Base-by-base conservation (phyloP, 1,140 invertebrate genomes). In the Idris sp. region DNA sequence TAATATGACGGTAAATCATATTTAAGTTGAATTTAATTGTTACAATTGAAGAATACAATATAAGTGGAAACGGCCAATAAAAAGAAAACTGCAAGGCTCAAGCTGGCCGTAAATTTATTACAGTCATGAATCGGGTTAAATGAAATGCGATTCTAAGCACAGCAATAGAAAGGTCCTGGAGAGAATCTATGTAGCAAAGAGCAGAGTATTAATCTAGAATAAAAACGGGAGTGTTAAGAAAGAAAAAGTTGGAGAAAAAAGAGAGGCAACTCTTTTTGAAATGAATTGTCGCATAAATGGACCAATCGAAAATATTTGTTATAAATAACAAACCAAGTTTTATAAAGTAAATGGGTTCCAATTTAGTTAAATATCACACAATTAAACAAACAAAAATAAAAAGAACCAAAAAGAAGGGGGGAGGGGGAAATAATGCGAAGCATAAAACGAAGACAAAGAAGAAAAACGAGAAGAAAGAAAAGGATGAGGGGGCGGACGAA, bases 81-180 rank as follows among this genome's bases (percentile, higher is more conserved):
- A 74, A 65, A 65, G 46, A 59, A 65, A 58, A 51, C 58, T 53
- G 33, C 61, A 19, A 51, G 46, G 59, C 54, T 67, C 61, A 74
- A 74, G 61, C 48, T 41, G 56, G 41, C 46, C 35, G 40, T 49
- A 43, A 51, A 73, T 73, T 73, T 74, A 59, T 68, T 56, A 43
- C 56, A 41, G 56, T 68, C 62, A 56, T 74, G 62, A 62, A 67
- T 74, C 62, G 62, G 53, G 48, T 40, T 67, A 65, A 61, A 74
- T 67, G 61, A 68, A 74, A 74, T 74, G 72, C 72, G 54, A 68
- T 67, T 62, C 72, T 62, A 68, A 68, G 58, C 43, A 51, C 62
- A 56, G 56, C 56, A 67, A 68, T 74, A 67, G 71, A 74, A 61
- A 65, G 54, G 61, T 67, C 54, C 48, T 9, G 41, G 25, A 56